Conservation (phyloP, 2,113 vertebrate genomes). For the Planiliza haematocheilus region DNA sequence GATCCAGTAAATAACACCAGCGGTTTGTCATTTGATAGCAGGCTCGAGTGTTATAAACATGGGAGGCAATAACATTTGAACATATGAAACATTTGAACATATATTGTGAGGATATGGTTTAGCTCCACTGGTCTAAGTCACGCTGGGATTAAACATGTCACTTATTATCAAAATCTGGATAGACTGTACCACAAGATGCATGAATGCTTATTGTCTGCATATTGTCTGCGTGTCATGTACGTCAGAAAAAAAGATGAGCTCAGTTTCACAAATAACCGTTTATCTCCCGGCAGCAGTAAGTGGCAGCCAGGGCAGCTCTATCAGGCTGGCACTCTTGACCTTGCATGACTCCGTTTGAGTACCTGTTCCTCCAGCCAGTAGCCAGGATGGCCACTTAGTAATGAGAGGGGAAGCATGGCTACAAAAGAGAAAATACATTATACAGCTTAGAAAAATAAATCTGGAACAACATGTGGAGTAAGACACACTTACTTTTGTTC, state of each 20-base stretch:
- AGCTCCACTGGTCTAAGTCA: conserved; percentile 18
- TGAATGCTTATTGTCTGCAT: conserved; percentile 1
- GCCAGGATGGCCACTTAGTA: conserved; percentile 40
- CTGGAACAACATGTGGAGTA: background rate
- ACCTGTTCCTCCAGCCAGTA: conserved; percentile 43
- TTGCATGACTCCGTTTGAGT: conserved; percentile 57
- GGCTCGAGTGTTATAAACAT: conserved; percentile 36
- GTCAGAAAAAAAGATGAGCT: conserved; percentile 44
- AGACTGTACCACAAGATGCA: conserved; percentile 3
- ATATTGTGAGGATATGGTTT: conserved; percentile 55
- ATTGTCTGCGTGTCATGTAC: background rate
- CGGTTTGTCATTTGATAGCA: conserved; percentile 58
- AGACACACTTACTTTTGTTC: background rate
- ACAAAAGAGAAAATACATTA: background rate
- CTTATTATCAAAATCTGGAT: conserved; percentile 53
- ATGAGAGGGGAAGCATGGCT: background rate
- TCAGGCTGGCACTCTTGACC: conserved; percentile 72
- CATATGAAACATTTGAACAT: conserved; percentile 74
- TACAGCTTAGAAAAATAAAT: too few species aligned
- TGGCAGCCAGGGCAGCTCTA: conserved; percentile 51
- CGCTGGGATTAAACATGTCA: conserved; percentile 47
- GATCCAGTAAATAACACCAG: conserved; percentile 58
- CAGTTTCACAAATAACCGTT: conserved; percentile 55
- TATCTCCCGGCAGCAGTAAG: conserved; percentile 66
- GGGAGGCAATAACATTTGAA: conserved; percentile 72